Percentiles rank a stretch among this genome's conserved stretches.
phyloP scores from a whole-genome alignment of 1,140 invertebrate genomes.

The Lepidurus apus region DNA sequence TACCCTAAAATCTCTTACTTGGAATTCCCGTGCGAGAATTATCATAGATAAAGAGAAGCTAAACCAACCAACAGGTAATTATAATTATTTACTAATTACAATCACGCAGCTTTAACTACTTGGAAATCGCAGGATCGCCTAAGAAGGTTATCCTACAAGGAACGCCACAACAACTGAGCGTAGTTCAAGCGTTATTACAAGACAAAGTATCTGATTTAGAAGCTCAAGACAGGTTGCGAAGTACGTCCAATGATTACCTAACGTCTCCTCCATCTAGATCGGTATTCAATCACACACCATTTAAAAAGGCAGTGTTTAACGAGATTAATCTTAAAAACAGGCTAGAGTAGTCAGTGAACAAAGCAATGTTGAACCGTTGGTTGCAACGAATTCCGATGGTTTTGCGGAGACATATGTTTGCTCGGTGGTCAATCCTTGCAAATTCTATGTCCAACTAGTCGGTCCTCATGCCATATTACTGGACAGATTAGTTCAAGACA shows the following conservation, averaged over 20 bases:
- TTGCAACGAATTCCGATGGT: constrained; percentile 36
- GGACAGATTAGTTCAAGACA: constrained; percentile 44
- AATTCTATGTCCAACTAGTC: constrained; percentile 48
- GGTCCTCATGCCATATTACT: constrained; percentile 41
- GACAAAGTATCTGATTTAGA: constrained; percentile 40
- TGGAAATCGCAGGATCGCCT: background rate
- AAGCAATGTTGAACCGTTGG: constrained; percentile 36
- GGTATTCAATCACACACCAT: constrained; percentile 35
- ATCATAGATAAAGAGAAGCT: constrained; percentile 41
- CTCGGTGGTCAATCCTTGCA: constrained; percentile 44
- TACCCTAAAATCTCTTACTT: background rate
- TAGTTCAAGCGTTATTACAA: constrained; percentile 43
- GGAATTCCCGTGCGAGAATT: constrained; percentile 41
- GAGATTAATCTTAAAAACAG: constrained; percentile 26
- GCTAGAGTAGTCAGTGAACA: background rate
- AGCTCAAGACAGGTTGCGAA: constrained; percentile 41
- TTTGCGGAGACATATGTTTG: constrained; percentile 46
- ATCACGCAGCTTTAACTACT: constrained; percentile 22
- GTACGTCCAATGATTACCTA: background rate
- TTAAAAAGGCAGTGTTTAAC: constrained; percentile 33
- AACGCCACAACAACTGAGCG: constrained; percentile 43
- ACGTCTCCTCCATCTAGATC: background rate
- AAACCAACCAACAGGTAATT: constrained; percentile 3
- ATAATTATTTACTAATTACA: constrained; percentile 34
- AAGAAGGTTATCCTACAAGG: constrained; percentile 42